Evolutionary conservation across 2,113 vertebrate genomes (phyloP).

Genomic region (Megaleporinus macrocephalus): DNA sequence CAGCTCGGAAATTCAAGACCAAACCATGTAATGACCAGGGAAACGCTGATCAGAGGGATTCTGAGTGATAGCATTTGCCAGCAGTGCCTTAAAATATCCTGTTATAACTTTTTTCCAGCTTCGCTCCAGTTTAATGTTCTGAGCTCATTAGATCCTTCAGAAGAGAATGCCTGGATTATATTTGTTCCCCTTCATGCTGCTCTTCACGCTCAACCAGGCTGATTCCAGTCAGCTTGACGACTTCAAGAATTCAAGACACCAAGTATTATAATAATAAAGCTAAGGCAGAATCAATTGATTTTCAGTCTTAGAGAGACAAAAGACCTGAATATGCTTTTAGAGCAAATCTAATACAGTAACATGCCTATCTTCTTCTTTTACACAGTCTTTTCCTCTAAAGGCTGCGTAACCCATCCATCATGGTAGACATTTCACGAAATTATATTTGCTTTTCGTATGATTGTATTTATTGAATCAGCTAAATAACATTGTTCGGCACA

Average conservation of each 20-base stretch:
- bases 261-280: not conserved
- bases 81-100: not conserved
- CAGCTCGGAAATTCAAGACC: no score
- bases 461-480: conserved; percentile 6
- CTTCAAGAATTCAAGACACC: not conserved
- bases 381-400: conserved; percentile 19
- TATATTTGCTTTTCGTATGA: conserved; percentile 5
- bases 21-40: no score
- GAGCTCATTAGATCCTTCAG: not conserved
- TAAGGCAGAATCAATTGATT: conserved; percentile 1
- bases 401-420: conserved; percentile 29
- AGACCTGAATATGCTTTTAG: not conserved
- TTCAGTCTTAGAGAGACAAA: not conserved
- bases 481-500: not conserved
- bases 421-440: conserved; percentile 14
- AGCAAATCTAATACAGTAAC: conserved; percentile 16
- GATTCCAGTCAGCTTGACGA: not conserved
- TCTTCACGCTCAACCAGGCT: not conserved
- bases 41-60: not conserved
- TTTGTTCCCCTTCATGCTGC: not conserved
- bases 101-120: not conserved
- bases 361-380: not conserved
- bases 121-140: not conserved
- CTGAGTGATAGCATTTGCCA: not conserved
- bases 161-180: not conserved